phyloP scores from a whole-genome alignment of 92 coral and sea anemone genomes.

The Phenganax marumi region DNA sequence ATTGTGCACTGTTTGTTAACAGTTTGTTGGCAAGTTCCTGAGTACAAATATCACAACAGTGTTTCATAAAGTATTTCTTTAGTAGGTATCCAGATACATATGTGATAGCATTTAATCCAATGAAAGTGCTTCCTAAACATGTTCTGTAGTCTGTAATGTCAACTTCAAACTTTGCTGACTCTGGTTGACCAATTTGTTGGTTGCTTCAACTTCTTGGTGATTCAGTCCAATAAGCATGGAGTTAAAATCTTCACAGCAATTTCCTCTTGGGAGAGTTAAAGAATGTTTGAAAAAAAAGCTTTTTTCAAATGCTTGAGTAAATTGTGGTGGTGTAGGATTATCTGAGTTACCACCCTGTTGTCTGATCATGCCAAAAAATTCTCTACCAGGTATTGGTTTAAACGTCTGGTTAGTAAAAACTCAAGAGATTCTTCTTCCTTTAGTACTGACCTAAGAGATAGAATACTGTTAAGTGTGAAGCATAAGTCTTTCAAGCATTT shows the following conservation, averaged over 20 bases:
- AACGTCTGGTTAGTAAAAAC: neutral
- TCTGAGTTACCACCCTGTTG: constrained; percentile 24
- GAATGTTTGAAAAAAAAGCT: neutral
- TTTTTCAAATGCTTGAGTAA: constrained; percentile 3
- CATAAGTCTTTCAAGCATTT: neutral
- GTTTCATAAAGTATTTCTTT: too few species aligned
- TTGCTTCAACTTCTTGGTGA: too few species aligned
- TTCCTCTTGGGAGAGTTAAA: too few species aligned
- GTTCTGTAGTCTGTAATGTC: too few species aligned
- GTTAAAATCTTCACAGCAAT: too few species aligned
- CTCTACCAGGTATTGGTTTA: constrained; percentile 16
- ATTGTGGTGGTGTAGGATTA: constrained; percentile 27
- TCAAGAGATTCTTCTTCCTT: neutral
- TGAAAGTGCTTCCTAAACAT: too few species aligned
- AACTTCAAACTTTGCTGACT: too few species aligned
- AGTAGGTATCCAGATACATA: too few species aligned
- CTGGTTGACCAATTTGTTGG: too few species aligned
- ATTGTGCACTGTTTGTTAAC: neutral
- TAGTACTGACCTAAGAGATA: neutral
- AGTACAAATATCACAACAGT: neutral
- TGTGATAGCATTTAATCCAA: too few species aligned
- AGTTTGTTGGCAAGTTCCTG: neutral
- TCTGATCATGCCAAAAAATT: constrained; percentile 21
- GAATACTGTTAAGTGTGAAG: neutral
- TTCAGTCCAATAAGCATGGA: too few species aligned